phyloP scores from a whole-genome alignment of 2,797 vertebrate genomes.

The Carduelis carduelis region DNA sequence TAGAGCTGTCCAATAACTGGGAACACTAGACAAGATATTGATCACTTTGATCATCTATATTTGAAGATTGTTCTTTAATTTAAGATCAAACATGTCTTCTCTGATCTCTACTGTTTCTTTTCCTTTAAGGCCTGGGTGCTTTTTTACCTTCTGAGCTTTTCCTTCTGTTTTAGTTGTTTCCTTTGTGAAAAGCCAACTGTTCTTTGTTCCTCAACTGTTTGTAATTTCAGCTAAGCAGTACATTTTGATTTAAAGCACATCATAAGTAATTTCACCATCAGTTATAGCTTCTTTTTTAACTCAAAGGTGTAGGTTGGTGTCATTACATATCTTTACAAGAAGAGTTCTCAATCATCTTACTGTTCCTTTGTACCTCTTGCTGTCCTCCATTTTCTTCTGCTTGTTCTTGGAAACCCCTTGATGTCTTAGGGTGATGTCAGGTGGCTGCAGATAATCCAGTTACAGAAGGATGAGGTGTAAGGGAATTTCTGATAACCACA shows the following conservation, averaged over 20 bases:
- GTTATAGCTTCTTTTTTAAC: background rate
- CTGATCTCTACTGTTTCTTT: background rate
- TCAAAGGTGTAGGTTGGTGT: background rate
- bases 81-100: background rate
- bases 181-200: background rate
- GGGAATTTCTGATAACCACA: background rate
- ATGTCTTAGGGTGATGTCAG: too few relatives aligned
- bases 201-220: background rate
- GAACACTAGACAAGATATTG: background rate
- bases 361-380: background rate
- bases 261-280: background rate
- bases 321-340: background rate
- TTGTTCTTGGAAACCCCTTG: background rate
- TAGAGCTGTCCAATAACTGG: background rate
- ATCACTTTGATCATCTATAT: background rate
- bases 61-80: constrained; percentile 6
- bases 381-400: background rate
- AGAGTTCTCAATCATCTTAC: accelerated
- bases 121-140: background rate
- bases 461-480: background rate
- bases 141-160: background rate
- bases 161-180: background rate
- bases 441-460: background rate
- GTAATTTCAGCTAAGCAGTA: background rate
- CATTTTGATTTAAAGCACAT: background rate